A percentile compares a stretch with the other conserved stretches of the same genome.
phyloP scores from a whole-genome alignment of 2,113 vertebrate genomes.

The Ascaphus truei region DNA sequence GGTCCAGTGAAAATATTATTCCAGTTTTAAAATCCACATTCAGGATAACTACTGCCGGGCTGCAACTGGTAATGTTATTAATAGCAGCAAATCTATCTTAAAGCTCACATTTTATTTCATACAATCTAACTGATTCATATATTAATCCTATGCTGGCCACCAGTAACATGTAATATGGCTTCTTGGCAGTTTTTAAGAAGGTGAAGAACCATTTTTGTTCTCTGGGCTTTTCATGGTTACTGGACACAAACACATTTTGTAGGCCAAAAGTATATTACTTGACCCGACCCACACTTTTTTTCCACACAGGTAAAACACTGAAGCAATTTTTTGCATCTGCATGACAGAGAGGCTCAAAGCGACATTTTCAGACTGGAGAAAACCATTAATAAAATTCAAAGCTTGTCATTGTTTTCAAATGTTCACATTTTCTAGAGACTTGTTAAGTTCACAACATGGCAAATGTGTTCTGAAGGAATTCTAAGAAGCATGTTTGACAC shows the following conservation, averaged over 20 bases:
- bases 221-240: no score
- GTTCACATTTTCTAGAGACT: no score
- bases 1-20: constrained; percentile 30
- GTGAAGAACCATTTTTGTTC: not conserved
- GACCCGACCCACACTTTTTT: no score
- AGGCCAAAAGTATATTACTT: not conserved
- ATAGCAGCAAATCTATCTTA: not conserved
- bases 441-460: no score
- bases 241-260: not conserved
- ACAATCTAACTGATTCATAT: constrained; percentile 35
- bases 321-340: no score
- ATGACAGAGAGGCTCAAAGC: no score
- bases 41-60: not conserved
- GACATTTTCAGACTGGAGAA: no score
- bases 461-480: no score
- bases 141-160: constrained; percentile 18
- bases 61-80: constrained; percentile 18
- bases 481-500: no score
- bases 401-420: no score
- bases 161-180: not conserved
- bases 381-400: no score
- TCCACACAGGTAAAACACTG: no score
- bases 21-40: constrained; percentile 1
- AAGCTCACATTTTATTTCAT: constrained; percentile 35
- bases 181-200: not conserved